Base-by-base conservation (phyloP, 2,888 invertebrate species). In the Venusia cambrica region DNA sequence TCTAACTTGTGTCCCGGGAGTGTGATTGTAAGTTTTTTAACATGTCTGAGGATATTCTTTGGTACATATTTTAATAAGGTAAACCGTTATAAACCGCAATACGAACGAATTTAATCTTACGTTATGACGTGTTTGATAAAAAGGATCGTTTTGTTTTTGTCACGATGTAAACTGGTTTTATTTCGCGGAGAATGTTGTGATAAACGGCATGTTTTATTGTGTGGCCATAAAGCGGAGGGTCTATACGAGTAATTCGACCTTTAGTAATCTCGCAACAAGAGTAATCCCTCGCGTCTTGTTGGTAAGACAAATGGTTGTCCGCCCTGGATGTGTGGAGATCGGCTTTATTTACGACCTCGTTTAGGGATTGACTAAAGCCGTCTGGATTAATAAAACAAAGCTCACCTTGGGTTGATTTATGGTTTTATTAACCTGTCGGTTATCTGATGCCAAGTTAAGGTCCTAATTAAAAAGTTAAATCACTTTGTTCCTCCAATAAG, bases 231-330 rank as follows among this genome's bases (percentile, higher is more conserved):
- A 77, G 55, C 61, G 54, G 47, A 60, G 51, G 57, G 54, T 62
- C 45, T 62, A 54, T 66, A 57, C 57, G 57, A 63, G 69, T 64
- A 67, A 71, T 65, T 60, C 69, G 73, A 76, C 74, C 72, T 79
- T 78, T 78, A 57, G 45, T 57, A 54, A 67, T 58, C 53, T 57
- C 46, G 48, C 51, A 62, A 55, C 62, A 49, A 46, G 59, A 62
- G 50, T 55, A 57, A 61, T 60, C 62, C 63, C 57, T 55, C 46
- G 57, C 53, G 43, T 50, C 54, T 64, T 62, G 63, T 59, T 62
- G 57, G 49, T 53, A 54, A 54, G 60, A 62, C 53, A 57, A 60
- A 58, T 50, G 51, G 55, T 55, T 52, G 51, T 42, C 40, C 43
- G 44, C 47, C 46, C 34, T 44, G 28, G 44, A 52, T 54, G 54